Conservation (phyloP, 2,113 vertebrate genomes). For the Ellobius talpinus region DNA sequence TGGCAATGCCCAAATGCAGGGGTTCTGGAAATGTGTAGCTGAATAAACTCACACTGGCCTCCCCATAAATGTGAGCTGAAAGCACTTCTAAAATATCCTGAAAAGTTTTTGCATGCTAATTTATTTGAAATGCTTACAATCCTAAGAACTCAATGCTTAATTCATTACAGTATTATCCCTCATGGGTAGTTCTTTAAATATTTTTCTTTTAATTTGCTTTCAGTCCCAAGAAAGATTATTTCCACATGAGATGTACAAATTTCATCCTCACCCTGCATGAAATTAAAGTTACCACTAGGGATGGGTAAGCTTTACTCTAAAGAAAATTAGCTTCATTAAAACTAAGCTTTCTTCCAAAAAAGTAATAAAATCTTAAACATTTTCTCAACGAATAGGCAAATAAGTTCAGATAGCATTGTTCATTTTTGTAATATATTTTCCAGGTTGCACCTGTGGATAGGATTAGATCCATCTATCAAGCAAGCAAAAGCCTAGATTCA, state of each 20-base stretch:
- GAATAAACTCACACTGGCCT: slow-evolving; percentile 39
- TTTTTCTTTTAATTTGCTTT: slow-evolving; percentile 77
- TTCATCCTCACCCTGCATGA: slow-evolving; percentile 66
- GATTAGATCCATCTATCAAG: not conserved
- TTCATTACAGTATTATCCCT: slow-evolving; percentile 78
- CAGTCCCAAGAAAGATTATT: slow-evolving; percentile 78
- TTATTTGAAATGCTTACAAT: slow-evolving; percentile 40
- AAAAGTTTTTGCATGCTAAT: slow-evolving; percentile 34
- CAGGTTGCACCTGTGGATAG: not conserved
- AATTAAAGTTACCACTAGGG: slow-evolving; percentile 70
- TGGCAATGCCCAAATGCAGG: slow-evolving; percentile 51
- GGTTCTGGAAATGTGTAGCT: slow-evolving; percentile 36
- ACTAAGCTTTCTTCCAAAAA: slow-evolving; percentile 31
- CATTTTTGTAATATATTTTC: not conserved
- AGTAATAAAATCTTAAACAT: slow-evolving; percentile 11
- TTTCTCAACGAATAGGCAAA: slow-evolving; percentile 27
- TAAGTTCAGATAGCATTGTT: not conserved
- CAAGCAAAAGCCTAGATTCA: not conserved
- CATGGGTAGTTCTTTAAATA: slow-evolving; percentile 71
- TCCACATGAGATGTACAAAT: slow-evolving; percentile 71
- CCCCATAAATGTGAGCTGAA: slow-evolving; percentile 41
- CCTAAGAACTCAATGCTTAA: slow-evolving; percentile 64
- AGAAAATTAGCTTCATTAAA: slow-evolving; percentile 66
- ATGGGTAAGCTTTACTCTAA: slow-evolving; percentile 50
- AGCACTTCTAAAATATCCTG: slow-evolving; percentile 5